Percentiles rank a stretch among this genome's conserved stretches.
phyloP scores from a whole-genome alignment of 2,888 invertebrate species.

The Lasius fuliginosus region DNA sequence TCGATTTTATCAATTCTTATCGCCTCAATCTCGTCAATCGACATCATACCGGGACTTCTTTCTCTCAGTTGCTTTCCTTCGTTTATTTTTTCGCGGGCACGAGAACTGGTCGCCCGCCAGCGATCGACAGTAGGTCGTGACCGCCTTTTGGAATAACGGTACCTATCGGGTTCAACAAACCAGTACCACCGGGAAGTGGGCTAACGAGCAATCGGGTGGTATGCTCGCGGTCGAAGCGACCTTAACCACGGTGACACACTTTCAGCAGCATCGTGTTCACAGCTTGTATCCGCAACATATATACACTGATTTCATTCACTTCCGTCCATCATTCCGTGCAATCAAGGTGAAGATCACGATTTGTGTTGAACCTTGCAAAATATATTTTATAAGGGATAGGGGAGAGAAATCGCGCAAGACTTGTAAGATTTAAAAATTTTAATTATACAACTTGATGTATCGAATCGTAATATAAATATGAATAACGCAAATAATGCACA shows the following conservation, averaged over 20 bases:
- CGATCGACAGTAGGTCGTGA: slow-evolving; percentile 84
- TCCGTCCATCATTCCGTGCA: slow-evolving; percentile 37
- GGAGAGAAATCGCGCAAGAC: background rate
- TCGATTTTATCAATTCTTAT: background rate
- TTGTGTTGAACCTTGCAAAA: background rate
- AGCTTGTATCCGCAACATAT: background rate
- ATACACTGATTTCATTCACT: slow-evolving; percentile 23
- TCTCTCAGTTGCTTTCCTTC: background rate
- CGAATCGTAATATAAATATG: background rate
- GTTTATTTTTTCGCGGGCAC: slow-evolving; percentile 3
- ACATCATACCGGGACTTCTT: background rate
- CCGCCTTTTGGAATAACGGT: slow-evolving; percentile 85
- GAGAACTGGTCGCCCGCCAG: slow-evolving; percentile 46
- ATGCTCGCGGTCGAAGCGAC: slow-evolving; percentile 73
- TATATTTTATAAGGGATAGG: background rate
- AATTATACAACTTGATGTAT: background rate
- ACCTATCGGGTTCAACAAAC: slow-evolving; percentile 83
- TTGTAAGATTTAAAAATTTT: background rate
- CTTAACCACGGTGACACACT: slow-evolving; percentile 84
- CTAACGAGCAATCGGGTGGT: slow-evolving; percentile 81
- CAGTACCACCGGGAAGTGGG: slow-evolving; percentile 81
- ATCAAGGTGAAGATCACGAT: slow-evolving; percentile 51
- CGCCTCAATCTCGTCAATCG: background rate
- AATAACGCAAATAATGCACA: background rate
- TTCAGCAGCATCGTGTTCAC: slow-evolving; percentile 67